phyloP scores from a whole-genome alignment of 2,797 vertebrate species.

The Poeciliopsis paucimaculata region DNA sequence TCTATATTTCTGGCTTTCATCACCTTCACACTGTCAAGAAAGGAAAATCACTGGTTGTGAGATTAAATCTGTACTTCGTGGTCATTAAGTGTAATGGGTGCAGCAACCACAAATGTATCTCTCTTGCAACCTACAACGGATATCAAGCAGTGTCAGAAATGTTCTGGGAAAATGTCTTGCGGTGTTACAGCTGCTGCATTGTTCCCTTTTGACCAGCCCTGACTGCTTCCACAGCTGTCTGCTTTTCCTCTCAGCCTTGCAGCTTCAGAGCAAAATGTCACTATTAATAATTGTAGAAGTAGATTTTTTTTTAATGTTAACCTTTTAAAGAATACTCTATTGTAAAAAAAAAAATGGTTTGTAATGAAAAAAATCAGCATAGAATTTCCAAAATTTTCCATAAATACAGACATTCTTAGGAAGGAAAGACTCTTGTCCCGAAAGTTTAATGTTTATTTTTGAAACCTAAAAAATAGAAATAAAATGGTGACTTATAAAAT shows the following conservation, averaged over 20 bases:
- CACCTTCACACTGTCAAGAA: background rate
- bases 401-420: background rate
- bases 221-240: background rate
- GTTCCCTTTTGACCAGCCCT: background rate
- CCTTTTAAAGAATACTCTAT: background rate
- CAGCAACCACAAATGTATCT: background rate
- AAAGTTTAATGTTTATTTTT: background rate
- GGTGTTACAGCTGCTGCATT: background rate
- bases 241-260: background rate
- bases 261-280: background rate
- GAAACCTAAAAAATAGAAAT: background rate
- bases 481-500: background rate
- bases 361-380: background rate
- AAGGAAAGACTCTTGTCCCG: background rate
- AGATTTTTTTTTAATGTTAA: background rate
- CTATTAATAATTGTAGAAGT: background rate
- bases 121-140: background rate
- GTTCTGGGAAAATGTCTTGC: background rate
- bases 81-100: background rate
- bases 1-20: background rate
- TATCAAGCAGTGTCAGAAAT: background rate
- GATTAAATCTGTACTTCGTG: background rate
- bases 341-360: background rate
- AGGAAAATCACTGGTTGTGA: background rate
- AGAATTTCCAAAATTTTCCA: background rate